Base-by-base conservation (phyloP, 2,797 vertebrate genomes). In the Parauchenoglanis punctatus region DNA sequence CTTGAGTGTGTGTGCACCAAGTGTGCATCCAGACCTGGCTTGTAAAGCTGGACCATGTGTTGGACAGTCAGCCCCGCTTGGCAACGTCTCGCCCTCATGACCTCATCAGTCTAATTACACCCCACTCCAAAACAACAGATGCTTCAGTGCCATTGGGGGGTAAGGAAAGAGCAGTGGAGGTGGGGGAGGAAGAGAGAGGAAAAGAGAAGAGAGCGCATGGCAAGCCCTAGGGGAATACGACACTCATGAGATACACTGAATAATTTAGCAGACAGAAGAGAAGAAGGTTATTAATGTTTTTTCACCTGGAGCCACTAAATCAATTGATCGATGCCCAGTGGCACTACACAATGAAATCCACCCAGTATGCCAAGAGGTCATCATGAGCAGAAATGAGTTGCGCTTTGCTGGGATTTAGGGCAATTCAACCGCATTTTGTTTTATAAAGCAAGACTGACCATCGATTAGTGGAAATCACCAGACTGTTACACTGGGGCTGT, bases 61-160 rank as follows among this genome's bases (percentile, higher is more conserved):
- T 82, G 67, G 86, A 88, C 78, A 87, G 88, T 89, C 90, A 89
- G 88, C 85, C 87, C 91, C 91, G 94, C 93, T 96, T 96, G 96
- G 96, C 95, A 94, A 96, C 94, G 94, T 95, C 96, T 96, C 95
- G 95, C 95, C 96, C 95, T 95, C 95, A 65, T 95, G 94, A 93
- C 95, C 96, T 92, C 65, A 3, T 8, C 25, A 91, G 93, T 94
- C 94, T 96, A 94, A 96, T 96, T 96, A 94, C 94, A 88, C 93
- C 93, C 92, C 31, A 1, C 93, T 96, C 85, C 87, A 93, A 93
- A 95, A 96, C 95, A 96, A 95, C 95, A 95, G 91, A 83, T 89
- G 91, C 93, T 87, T 92, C 94, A 95, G 93, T 95, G 90, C 54
- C 90, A 89, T 89, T 87, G 83, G 81, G 91, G 88, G 90, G 89